A percentile compares a stretch with the other conserved stretches of the same genome.
These are phyloP conservation scores for Fulmarus glacialis DNA, from an alignment of 2,113 vertebrate species.

Conservation along the genomic window DNA sequence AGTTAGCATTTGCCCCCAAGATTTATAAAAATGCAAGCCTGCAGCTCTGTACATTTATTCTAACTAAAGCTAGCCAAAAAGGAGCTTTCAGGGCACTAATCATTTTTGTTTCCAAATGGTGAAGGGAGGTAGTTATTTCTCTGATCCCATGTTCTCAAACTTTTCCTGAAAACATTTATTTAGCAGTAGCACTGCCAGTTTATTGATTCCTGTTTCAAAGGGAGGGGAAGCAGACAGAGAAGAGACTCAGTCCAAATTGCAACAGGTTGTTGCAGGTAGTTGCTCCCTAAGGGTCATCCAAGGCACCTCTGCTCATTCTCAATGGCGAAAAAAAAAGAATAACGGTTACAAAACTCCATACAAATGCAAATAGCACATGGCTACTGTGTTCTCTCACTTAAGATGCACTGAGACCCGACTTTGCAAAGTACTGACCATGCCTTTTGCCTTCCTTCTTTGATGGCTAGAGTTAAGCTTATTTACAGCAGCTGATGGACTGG, in stretches of 20 bases:
- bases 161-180: constrained; percentile 22
- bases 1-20: background rate
- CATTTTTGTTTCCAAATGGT: constrained; percentile 15
- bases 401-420: background rate
- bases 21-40: background rate
- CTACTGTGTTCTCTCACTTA: background rate
- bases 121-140: background rate
- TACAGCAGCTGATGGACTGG: background rate
- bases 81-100: background rate
- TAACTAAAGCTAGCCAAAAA: background rate
- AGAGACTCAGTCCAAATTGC: background rate
- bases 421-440: background rate
- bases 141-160: background rate
- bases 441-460: background rate
- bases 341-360: background rate
- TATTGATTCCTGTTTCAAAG: background rate
- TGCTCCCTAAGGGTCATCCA: background rate
- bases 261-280: background rate
- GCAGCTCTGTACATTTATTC: background rate
- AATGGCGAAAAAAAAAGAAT: background rate
- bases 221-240: background rate
- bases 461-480: background rate
- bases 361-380: background rate
- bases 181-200: background rate
- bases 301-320: background rate